Conservation (phyloP, 2,888 invertebrate genomes). For the Eupithecia subfuscata region DNA sequence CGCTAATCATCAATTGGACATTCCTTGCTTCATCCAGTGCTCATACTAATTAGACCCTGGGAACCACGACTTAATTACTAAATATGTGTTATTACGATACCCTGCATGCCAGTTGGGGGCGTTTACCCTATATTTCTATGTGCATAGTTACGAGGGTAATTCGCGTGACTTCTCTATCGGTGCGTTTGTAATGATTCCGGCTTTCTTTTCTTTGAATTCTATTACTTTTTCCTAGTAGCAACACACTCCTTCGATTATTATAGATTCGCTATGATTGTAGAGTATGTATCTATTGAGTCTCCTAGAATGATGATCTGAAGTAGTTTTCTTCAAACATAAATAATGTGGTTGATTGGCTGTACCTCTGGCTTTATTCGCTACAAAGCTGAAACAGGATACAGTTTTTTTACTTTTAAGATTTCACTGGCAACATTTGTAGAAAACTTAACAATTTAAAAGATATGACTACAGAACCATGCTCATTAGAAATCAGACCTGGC, state of each 20-base stretch:
- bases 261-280: not conserved
- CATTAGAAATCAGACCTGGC: not conserved
- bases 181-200: conserved; percentile 39
- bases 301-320: not conserved
- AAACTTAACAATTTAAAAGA: not conserved
- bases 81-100: conserved; percentile 67
- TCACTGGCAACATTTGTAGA: no score
- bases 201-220: conserved; percentile 40
- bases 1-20: conserved; percentile 32
- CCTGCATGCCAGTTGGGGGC: conserved; percentile 57
- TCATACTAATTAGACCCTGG: conserved; percentile 68
- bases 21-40: conserved; percentile 59
- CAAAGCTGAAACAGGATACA: not conserved
- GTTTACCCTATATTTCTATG: conserved; percentile 65
- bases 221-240: not conserved
- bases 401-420: not conserved
- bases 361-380: not conserved
- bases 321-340: conserved; percentile 1
- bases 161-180: conserved; percentile 55
- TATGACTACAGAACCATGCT: not conserved
- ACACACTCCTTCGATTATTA: not conserved
- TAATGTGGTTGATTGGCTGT: not conserved
- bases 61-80: conserved; percentile 66
- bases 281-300: not conserved
- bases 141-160: conserved; percentile 61